These are phyloP conservation scores for Stenurella melanura DNA, from an alignment of 2,888 invertebrate genomes.

Conservation along the genomic window DNA sequence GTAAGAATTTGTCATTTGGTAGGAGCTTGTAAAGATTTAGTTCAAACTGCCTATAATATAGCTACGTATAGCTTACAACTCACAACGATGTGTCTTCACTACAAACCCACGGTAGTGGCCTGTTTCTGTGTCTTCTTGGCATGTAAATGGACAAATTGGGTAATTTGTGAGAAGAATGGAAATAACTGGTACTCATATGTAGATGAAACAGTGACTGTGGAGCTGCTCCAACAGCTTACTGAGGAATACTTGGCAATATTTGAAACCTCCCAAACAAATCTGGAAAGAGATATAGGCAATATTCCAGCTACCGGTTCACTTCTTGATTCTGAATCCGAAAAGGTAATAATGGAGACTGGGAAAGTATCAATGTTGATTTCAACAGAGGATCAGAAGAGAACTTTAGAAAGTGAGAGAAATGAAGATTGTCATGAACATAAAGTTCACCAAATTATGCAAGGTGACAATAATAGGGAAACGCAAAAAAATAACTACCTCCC, in stretches of 20 bases:
- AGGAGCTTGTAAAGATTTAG: conserved; percentile 96
- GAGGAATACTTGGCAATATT: conserved; percentile 94
- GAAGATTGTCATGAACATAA: too few relatives aligned
- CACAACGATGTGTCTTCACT: conserved; percentile 98
- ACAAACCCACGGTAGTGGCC: conserved; percentile 96
- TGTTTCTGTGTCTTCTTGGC: conserved; percentile 99
- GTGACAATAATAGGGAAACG: too few relatives aligned
- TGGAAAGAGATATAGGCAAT: conserved; percentile 90
- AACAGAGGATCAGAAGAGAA: too few relatives aligned
- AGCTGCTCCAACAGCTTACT: conserved; percentile 88
- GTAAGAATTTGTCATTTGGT: conserved; percentile 97
- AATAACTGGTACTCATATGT: conserved; percentile 98
- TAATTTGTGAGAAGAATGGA: conserved; percentile 96
- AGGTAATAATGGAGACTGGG: conserved; percentile 56
- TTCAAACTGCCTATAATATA: conserved; percentile 99
- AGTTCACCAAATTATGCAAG: too few relatives aligned
- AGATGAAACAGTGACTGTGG: conserved; percentile 90
- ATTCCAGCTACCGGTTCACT: conserved; percentile 71
- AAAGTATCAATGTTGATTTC: conserved; percentile 57
- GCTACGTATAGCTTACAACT: conserved; percentile 93
- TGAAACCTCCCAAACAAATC: conserved; percentile 92
- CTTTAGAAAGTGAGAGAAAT: too few relatives aligned
- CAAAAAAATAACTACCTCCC: too few relatives aligned
- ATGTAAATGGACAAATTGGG: conserved; percentile 98
- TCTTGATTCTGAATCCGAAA: conserved; percentile 68